Evolutionary conservation across 1,140 invertebrate genomes (phyloP).

Genomic region (Ceratina calcarata): DNA sequence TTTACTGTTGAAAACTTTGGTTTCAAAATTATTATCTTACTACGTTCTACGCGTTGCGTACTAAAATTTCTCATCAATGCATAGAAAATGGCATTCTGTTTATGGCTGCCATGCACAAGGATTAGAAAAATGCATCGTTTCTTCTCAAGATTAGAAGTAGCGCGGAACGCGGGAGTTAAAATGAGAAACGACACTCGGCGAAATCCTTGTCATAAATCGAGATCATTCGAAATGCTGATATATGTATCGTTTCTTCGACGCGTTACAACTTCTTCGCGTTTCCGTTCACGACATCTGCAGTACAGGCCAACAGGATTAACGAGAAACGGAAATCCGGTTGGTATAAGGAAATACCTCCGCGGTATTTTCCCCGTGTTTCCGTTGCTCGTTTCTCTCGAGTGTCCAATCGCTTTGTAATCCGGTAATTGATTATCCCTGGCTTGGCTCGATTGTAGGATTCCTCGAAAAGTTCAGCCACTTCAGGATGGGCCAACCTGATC

Average conservation of each 20-base stretch:
- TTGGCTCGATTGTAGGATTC: constrained; percentile 3
- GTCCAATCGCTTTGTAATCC: constrained; percentile 20
- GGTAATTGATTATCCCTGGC: constrained; percentile 1
- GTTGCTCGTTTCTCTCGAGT: background rate
- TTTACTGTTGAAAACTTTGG: too few species aligned
- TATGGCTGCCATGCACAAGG: too few species aligned
- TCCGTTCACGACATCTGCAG: background rate
- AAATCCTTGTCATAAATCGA: background rate
- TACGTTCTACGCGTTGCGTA: too few species aligned
- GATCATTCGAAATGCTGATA: background rate
- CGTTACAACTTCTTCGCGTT: background rate
- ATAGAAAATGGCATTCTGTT: too few species aligned
- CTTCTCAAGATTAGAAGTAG: too few species aligned
- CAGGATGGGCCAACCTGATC: constrained; percentile 1
- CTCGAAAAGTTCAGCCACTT: background rate
- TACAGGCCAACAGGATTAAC: constrained; percentile 18
- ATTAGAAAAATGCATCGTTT: too few species aligned
- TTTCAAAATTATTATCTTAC: too few species aligned
- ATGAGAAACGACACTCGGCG: background rate
- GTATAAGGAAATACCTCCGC: constrained; percentile 11
- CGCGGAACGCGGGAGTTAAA: too few species aligned
- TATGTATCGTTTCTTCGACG: constrained; percentile 13
- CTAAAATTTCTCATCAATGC: too few species aligned
- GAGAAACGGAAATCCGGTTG: constrained; percentile 20
- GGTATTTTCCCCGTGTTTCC: constrained; percentile 15